These are phyloP conservation scores for Neogale vison DNA, from an alignment of 2,113 vertebrate genomes.

Conservation along the genomic window DNA sequence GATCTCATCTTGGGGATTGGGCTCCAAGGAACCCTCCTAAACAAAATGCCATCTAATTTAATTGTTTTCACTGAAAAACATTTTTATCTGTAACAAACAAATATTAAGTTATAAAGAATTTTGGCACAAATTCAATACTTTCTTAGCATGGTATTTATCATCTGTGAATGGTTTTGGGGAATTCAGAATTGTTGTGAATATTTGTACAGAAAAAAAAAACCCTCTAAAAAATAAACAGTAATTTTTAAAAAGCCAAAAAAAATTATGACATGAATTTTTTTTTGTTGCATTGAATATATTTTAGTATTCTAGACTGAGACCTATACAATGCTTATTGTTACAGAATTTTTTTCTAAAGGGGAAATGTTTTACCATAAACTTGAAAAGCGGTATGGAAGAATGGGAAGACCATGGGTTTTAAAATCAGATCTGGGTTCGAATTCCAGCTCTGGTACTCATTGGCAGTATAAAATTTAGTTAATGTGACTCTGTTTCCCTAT, in stretches of 20 bases:
- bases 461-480: not conserved
- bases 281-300: not conserved
- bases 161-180: conserved; percentile 95
- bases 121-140: conserved; percentile 99
- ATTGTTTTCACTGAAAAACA: conserved; percentile 89
- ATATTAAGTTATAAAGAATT: conserved; percentile 99
- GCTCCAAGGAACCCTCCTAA: not conserved
- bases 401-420: not conserved
- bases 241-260: conserved; percentile 82
- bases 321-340: not conserved
- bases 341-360: conserved; percentile 8
- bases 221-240: conserved; percentile 87
- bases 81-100: conserved; percentile 99
- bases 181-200: conserved; percentile 93
- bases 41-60: not conserved
- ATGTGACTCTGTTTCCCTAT: not conserved
- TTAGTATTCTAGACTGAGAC: not conserved
- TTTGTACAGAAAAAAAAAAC: conserved; percentile 91
- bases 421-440: not conserved
- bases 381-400: not conserved
- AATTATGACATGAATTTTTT: not conserved
- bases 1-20: not conserved
- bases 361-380: not conserved
- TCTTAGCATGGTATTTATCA: conserved; percentile 99
- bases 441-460: not conserved